phyloP scores from a whole-genome alignment of 2,888 invertebrate species.

The Nomada fucata region DNA sequence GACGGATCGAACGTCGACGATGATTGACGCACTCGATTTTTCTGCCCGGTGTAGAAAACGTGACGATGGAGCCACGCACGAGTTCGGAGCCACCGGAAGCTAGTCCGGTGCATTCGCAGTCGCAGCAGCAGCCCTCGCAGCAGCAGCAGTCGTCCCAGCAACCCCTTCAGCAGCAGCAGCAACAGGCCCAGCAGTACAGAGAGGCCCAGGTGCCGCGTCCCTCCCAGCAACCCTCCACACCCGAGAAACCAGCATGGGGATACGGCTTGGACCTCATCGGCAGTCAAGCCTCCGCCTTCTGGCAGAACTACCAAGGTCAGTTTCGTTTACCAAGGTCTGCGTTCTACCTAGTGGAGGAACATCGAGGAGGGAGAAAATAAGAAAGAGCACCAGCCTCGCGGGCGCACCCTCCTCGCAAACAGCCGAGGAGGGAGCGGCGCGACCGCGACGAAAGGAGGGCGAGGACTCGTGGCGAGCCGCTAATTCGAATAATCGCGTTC shows the following conservation, averaged over 20 bases:
- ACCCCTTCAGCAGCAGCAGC: conserved; percentile 78
- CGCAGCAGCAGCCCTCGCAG: conserved; percentile 76
- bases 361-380: conserved; percentile 17
- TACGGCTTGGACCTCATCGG: conserved; percentile 93
- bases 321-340: conserved; percentile 58
- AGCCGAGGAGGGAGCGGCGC: conserved; percentile 9
- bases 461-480: conserved; percentile 64
- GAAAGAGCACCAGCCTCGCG: conserved; percentile 36
- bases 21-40: background rate
- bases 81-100: conserved; percentile 81
- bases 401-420: conserved; percentile 33
- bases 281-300: conserved; percentile 92
- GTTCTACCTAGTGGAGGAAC: background rate
- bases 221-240: conserved; percentile 83
- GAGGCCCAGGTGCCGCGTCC: conserved; percentile 82
- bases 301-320: conserved; percentile 96
- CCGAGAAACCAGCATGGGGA: conserved; percentile 87
- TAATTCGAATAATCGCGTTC: conserved; percentile 81
- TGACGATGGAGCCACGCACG: conserved; percentile 79
- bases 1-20: background rate
- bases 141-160: conserved; percentile 77
- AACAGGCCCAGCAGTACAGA: conserved; percentile 83
- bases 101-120: conserved; percentile 81
- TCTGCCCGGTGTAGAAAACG: conserved; percentile 76
- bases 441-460: conserved; percentile 53